Conservation (phyloP, 2,113 vertebrate genomes). For the Epinephelus moara region DNA sequence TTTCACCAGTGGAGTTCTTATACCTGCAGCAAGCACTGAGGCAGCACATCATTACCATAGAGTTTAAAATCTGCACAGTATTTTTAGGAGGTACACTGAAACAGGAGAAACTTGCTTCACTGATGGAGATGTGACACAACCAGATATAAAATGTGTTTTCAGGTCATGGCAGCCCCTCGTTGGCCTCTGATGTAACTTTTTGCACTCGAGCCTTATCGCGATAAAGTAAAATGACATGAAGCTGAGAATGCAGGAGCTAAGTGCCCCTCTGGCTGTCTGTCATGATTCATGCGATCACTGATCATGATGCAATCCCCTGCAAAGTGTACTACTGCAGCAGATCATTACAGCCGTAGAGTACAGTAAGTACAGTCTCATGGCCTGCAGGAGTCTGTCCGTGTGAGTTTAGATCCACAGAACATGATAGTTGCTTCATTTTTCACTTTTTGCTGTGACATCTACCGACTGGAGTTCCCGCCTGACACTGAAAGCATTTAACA, state of each 20-base stretch:
- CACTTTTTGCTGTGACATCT: background rate
- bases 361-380: conserved; percentile 51
- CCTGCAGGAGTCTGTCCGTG: conserved; percentile 45
- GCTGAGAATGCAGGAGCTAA: conserved; percentile 39
- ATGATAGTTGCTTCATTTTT: conserved; percentile 17
- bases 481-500: conserved; percentile 3
- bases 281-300: conserved; percentile 51
- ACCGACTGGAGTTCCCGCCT: conserved; percentile 6
- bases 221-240: conserved; percentile 30
- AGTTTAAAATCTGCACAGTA: background rate
- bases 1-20: background rate
- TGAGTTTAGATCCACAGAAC: conserved; percentile 30
- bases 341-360: conserved; percentile 53
- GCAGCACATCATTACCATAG: background rate
- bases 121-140: conserved; percentile 9
- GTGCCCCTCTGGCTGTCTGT: conserved; percentile 55
- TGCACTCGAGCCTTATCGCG: background rate
- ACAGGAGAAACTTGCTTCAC: background rate
- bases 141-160: conserved; percentile 9
- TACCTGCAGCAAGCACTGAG: background rate
- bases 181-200: conserved; percentile 1
- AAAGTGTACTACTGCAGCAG: conserved; percentile 59
- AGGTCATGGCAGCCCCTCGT: background rate
- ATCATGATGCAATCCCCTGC: conserved; percentile 70
- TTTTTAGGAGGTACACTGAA: background rate